A percentile compares a stretch with the other conserved stretches of the same genome.
Conservation (phyloP, 2,888 invertebrate genomes). For the Hyppa rectilinea region DNA sequence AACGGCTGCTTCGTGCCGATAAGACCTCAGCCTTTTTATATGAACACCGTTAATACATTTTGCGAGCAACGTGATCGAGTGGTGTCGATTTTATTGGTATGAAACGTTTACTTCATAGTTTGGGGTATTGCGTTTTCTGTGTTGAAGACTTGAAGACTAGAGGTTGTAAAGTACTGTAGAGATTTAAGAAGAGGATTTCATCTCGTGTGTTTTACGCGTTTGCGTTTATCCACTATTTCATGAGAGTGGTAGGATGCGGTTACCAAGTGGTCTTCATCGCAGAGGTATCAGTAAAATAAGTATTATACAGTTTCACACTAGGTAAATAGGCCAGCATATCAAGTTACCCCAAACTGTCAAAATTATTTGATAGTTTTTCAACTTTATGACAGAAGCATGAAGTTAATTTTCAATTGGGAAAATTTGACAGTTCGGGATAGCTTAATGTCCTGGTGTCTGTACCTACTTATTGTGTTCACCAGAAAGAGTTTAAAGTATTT, state of each 20-base stretch:
- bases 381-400: too few species aligned
- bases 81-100: conserved; percentile 62
- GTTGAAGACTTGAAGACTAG: background rate
- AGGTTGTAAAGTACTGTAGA: background rate
- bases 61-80: conserved; percentile 62
- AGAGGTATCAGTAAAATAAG: background rate
- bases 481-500: too few species aligned
- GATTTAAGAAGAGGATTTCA: conserved; percentile 6
- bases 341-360: too few species aligned
- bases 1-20: conserved; percentile 71
- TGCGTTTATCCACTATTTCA: background rate
- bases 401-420: too few species aligned
- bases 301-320: background rate
- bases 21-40: conserved; percentile 67
- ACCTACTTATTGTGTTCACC: background rate
- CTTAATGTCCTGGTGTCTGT: too few species aligned
- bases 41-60: conserved; percentile 64
- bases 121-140: conserved; percentile 31
- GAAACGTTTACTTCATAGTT: conserved; percentile 46
- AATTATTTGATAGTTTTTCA: too few species aligned
- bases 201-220: background rate
- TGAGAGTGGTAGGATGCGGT: background rate
- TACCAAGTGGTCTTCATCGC: background rate
- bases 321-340: too few species aligned
- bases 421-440: too few species aligned